Conservation (phyloP, 2,888 invertebrate species). For the Drosophila ustulata region DNA sequence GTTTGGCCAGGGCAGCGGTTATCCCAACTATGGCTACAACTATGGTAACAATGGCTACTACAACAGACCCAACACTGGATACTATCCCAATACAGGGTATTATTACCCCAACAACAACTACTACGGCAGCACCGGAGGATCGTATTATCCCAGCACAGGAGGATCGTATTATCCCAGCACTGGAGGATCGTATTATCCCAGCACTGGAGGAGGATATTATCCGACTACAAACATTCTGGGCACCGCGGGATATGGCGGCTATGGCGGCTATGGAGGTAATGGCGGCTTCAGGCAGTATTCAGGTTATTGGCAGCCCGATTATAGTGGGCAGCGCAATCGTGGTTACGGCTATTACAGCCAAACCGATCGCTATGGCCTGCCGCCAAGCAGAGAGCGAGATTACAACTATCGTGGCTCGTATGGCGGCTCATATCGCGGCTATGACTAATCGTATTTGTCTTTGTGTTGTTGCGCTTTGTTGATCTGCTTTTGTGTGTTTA, state of each 20-base stretch:
- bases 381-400: slow-evolving; percentile 35
- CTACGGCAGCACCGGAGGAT: slow-evolving; percentile 8
- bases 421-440: slow-evolving; percentile 41
- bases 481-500: slow-evolving; percentile 38
- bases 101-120: slow-evolving; percentile 39
- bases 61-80: slow-evolving; percentile 49
- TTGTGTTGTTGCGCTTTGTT: slow-evolving; percentile 26
- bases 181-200: slow-evolving; percentile 37
- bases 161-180: slow-evolving; percentile 37
- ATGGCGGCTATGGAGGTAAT: slow-evolving; percentile 88
- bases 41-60: slow-evolving; percentile 43
- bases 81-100: slow-evolving; percentile 46
- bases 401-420: slow-evolving; percentile 28
- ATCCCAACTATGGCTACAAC: slow-evolving; percentile 56
- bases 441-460: slow-evolving; percentile 56
- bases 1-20: slow-evolving; percentile 68
- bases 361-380: slow-evolving; percentile 83
- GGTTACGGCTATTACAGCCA: slow-evolving; percentile 87
- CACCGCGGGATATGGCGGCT: slow-evolving; percentile 83
- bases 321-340: slow-evolving; percentile 86
- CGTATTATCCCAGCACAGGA: slow-evolving; percentile 45
- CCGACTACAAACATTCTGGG: slow-evolving; percentile 83
- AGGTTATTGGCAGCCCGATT: slow-evolving; percentile 87
- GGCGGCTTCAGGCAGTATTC: slow-evolving; percentile 87
- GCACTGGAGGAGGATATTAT: slow-evolving; percentile 58